Base-by-base conservation (phyloP, 2,888 invertebrate species). In the Julus scandinavius region DNA sequence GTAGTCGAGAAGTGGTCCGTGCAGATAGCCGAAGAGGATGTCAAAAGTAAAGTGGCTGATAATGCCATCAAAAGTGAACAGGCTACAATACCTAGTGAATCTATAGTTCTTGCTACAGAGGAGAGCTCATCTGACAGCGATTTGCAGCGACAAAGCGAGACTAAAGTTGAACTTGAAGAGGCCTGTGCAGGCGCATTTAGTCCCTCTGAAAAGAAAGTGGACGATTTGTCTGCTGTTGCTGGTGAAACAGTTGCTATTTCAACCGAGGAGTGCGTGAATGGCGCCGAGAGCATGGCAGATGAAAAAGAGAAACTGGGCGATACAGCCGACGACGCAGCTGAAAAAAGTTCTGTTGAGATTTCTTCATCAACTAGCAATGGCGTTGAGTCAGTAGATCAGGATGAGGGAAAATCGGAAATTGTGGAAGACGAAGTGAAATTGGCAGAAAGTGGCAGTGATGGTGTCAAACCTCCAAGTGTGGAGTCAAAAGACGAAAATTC, bases 1-100 rank as follows among this genome's bases (percentile, higher is more conserved):
- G 95, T 96, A 17, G 96, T 99, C 38, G 95, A 97, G 91, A 95
- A 95, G 90, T 98, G 98, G 98, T 94, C 96, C 4, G 89, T 88
- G 4, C 89, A 90, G 83, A 88, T 89, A 50, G 45, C 49, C 6
- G 88, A 85, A n/a, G 20, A 88, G 9, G 45, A 85, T 7, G 85
- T 9, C 11, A 85, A 80, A 38, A 13, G 80, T 29, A 80, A 13
- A 38, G 80, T 38, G 80, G 80, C 29, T 0, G 5, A 80, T 38
- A 80, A 13, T 5, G n/a, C 38, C 58, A 45, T n/a, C 38, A 63
- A 89, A 80, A 80, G 38, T 38, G 13, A 11, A 13, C 80, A 80
- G 7, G 3, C 38, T n/a, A 3, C 9, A 17, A 45, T 20, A 17
- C 49, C 11, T 20, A 15, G 45, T 85, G 29, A 45, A 5, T 9